phyloP scores from a whole-genome alignment of 2,797 vertebrate species.

The Rhinella marina region DNA sequence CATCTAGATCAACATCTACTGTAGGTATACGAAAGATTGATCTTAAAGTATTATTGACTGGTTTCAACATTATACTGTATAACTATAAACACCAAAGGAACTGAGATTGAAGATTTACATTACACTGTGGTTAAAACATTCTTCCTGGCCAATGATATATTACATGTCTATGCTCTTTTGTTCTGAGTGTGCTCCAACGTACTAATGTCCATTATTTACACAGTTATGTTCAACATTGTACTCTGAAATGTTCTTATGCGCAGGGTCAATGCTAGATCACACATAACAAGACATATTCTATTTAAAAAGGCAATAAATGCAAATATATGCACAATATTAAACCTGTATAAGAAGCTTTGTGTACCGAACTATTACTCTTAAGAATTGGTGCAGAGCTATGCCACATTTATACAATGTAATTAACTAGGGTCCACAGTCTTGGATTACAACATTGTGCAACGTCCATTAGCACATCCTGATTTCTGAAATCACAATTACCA shows the following conservation, averaged over 20 bases:
- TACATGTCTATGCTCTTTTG: not conserved
- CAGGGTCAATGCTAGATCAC: not conserved
- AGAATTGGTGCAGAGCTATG: not conserved
- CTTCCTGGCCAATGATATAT: not conserved
- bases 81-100: not conserved
- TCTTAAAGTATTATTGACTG: not conserved
- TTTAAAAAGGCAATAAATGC: conserved; percentile 8
- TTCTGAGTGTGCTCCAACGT: not conserved
- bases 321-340: conserved; percentile 25
- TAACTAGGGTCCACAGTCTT: not conserved
- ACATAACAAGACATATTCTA: conserved; percentile 4
- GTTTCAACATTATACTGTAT: not conserved
- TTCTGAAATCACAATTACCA: not conserved
- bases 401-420: not conserved
- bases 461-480: too few species aligned
- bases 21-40: not conserved
- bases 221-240: not conserved
- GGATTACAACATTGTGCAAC: too few species aligned
- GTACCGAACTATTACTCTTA: not conserved
- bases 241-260: not conserved
- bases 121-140: not conserved
- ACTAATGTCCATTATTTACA: not conserved
- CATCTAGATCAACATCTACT: not conserved
- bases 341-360: not conserved
- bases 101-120: not conserved